phyloP scores from a whole-genome alignment of 2,797 vertebrate genomes.

The Rhabdophis nuchalis region DNA sequence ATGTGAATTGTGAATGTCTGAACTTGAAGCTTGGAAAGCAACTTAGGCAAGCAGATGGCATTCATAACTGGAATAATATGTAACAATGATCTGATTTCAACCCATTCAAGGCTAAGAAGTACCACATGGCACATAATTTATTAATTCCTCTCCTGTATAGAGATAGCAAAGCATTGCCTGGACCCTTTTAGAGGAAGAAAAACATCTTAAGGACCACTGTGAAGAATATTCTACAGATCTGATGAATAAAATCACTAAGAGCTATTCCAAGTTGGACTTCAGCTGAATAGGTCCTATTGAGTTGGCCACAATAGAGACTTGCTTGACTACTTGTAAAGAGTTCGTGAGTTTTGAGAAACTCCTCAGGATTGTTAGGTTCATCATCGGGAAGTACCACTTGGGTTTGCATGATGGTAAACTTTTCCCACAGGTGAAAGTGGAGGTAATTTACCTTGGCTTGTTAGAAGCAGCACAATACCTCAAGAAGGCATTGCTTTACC shows the following conservation, averaged over 20 bases:
- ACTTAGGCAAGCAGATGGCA: not conserved
- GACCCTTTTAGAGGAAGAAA: not conserved
- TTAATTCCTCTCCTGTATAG: not conserved
- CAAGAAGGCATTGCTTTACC: not conserved
- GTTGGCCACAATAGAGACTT: not conserved
- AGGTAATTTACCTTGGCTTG: not conserved
- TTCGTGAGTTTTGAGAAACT: not conserved
- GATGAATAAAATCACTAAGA: not conserved
- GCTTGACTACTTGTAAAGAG: not conserved
- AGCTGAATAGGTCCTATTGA: not conserved
- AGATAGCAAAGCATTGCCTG: not conserved
- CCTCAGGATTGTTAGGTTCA: not conserved
- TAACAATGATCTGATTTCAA: not conserved
- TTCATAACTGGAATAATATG: not conserved
- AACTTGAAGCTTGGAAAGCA: not conserved
- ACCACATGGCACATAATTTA: not conserved
- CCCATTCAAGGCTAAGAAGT: not conserved
- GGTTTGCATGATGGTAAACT: not conserved
- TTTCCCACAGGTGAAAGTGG: not conserved
- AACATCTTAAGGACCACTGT: not conserved
- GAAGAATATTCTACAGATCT: not conserved
- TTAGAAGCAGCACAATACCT: not conserved
- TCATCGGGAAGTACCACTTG: not conserved
- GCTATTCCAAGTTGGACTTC: not conserved
- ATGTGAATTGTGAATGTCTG: not conserved